These are phyloP conservation scores for Schizaphis graminum DNA, from an alignment of 2,888 invertebrate genomes.

Conservation along the genomic window DNA sequence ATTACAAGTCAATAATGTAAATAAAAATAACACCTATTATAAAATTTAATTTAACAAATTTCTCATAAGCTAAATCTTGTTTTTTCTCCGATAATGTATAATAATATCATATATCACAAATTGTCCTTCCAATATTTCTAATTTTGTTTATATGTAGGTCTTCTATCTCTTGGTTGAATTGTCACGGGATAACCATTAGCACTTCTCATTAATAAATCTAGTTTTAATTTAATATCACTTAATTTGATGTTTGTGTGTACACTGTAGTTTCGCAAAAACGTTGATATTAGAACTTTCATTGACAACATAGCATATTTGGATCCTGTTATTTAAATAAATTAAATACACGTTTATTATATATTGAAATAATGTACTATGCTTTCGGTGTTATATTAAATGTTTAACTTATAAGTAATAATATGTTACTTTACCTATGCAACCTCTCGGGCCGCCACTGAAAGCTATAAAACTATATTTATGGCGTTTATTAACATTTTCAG, in stretches of 20 bases:
- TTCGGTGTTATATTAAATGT: background rate
- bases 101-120: background rate
- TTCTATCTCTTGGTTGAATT: conserved; percentile 65
- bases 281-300: conserved; percentile 68
- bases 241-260: conserved; percentile 67
- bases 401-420: background rate
- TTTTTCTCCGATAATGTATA: background rate
- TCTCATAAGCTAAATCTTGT: background rate
- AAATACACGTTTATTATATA: background rate
- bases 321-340: conserved; percentile 63
- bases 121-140: background rate
- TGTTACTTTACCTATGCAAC: conserved; percentile 67
- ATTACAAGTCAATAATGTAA: background rate
- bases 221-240: conserved; percentile 67
- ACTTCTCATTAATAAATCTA: conserved; percentile 68
- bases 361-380: background rate
- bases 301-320: conserved; percentile 68
- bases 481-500: conserved; percentile 66
- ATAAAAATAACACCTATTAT: background rate
- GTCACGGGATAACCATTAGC: conserved; percentile 67
- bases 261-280: conserved; percentile 67
- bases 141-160: conserved; percentile 46
- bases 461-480: conserved; percentile 68
- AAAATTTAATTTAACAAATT: background rate
- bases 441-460: conserved; percentile 68